Base-by-base conservation (phyloP, 2,888 invertebrate species). In the Sinopyrophorus schimmeli region DNA sequence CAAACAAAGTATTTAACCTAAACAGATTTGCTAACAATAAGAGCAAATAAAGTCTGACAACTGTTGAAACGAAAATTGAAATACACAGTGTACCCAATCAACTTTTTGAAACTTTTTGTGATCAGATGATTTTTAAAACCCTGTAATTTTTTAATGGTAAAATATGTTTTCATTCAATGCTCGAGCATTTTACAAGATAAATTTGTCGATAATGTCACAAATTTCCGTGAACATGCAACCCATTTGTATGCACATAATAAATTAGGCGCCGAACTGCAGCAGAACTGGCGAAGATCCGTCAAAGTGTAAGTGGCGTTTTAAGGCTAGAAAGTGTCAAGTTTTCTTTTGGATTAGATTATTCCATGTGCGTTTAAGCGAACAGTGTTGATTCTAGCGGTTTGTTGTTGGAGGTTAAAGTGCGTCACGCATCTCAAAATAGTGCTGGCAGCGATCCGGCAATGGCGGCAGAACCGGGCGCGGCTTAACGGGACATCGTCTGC, bases 401-500 rank as follows among this genome's bases (percentile, higher is more conserved):
- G 24, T 54, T 55, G 54, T 57, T 55, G 35, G 58, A 61, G 62
- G 57, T 62, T 59, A 59, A 57, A 56, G 59, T 65, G 63, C 63
- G 65, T 65, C 65, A 65, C 56, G 50, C 47, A 47, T 59, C 63
- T 59, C 53, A 64, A 65, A 65, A 65, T 65, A 65, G 59, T 60
- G 59, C 61, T 65, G 64, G 64, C 64, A 64, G 56, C 53, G 57
- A 47, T 60, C 58, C 57, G 53, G 51, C 53, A 48, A 53, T 42
- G 52, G 54, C 26, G 27, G 34, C 40, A 55, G 52, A 57, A 50
- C 41, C 47, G 53, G 55, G 53, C 47, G 53, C 47, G 53, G 55
- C 53, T 53, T 55, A 55, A 55, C 55, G 50, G 55, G 53, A 47
- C 47, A 39, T 44, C 37, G 50, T 53, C 47, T 54, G 27, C 27